Evolutionary conservation across 2,797 vertebrate genomes (phyloP).

Genomic region (Cryptoblepharus egeriae): DNA sequence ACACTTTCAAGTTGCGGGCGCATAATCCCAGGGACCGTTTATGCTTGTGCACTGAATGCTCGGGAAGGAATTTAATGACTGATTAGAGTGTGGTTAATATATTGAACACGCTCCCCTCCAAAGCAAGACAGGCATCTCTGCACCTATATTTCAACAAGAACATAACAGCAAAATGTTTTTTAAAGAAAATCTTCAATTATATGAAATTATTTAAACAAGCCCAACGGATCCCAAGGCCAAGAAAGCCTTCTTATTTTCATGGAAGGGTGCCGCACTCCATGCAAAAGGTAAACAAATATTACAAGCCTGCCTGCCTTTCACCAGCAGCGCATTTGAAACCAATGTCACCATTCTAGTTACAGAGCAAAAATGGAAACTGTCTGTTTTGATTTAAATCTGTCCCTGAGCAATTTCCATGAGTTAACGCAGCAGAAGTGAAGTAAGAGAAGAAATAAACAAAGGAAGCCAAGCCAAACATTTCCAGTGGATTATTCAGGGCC

Average conservation of each 20-base stretch:
- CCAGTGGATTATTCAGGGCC: constrained; percentile 51
- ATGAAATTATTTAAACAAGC: constrained; percentile 54
- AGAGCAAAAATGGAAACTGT: constrained; percentile 79
- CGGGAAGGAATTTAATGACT: constrained; percentile 51
- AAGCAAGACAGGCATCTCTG: background rate
- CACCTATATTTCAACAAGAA: constrained; percentile 35
- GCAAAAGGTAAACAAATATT: constrained; percentile 72
- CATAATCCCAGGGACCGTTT: constrained; percentile 62
- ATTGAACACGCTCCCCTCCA: constrained; percentile 20
- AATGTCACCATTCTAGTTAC: constrained; percentile 74
- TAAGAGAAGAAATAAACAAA: constrained; percentile 72
- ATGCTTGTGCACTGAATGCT: constrained; percentile 32
- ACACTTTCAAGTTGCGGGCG: constrained; percentile 68
- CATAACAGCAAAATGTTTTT: constrained; percentile 30
- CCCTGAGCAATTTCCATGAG: constrained; percentile 78
- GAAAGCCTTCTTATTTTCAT: constrained; percentile 46
- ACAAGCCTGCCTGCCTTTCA: constrained; percentile 65
- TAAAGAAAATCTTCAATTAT: constrained; percentile 11
- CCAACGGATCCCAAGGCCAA: background rate
- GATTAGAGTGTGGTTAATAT: constrained; percentile 48
- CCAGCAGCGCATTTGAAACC: constrained; percentile 72
- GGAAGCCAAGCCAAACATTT: constrained; percentile 64
- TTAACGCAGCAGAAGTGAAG: constrained; percentile 72
- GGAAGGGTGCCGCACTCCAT: constrained; percentile 58
- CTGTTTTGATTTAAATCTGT: constrained; percentile 80